These are phyloP conservation scores for Orthonyx spaldingii DNA, from an alignment of 2,113 vertebrate species.

Conservation along the genomic window DNA sequence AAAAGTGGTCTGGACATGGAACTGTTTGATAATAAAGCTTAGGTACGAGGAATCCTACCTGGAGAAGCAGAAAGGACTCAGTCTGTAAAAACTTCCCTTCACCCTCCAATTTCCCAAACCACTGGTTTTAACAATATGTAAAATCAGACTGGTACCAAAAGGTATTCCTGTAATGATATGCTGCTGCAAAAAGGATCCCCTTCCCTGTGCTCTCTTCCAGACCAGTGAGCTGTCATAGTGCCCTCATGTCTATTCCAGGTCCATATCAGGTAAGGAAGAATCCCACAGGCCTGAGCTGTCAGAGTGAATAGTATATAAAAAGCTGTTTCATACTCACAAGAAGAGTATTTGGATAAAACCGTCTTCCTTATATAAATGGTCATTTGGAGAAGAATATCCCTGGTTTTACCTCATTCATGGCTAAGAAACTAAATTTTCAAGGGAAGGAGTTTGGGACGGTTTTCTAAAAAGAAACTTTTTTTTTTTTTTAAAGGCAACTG, in stretches of 20 bases:
- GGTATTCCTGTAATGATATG: background rate
- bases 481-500: background rate
- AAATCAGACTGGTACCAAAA: background rate
- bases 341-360: background rate
- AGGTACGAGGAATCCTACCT: background rate
- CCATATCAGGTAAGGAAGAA: background rate
- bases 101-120: background rate
- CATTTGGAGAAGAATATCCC: background rate
- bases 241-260: background rate
- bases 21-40: background rate
- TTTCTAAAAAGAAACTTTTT: background rate
- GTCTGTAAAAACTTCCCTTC: background rate
- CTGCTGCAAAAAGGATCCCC: background rate
- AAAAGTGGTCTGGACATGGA: background rate
- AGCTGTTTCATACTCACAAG: background rate
- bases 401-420: background rate
- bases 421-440: background rate
- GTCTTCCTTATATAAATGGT: background rate
- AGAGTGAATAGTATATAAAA: background rate
- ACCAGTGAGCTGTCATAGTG: background rate
- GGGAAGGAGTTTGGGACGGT: accelerated
- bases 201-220: background rate
- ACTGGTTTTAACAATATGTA: background rate
- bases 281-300: background rate
- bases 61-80: background rate